Evolutionary conservation across 2,113 vertebrate species (phyloP).

Genomic region (Xenus cinereus): DNA sequence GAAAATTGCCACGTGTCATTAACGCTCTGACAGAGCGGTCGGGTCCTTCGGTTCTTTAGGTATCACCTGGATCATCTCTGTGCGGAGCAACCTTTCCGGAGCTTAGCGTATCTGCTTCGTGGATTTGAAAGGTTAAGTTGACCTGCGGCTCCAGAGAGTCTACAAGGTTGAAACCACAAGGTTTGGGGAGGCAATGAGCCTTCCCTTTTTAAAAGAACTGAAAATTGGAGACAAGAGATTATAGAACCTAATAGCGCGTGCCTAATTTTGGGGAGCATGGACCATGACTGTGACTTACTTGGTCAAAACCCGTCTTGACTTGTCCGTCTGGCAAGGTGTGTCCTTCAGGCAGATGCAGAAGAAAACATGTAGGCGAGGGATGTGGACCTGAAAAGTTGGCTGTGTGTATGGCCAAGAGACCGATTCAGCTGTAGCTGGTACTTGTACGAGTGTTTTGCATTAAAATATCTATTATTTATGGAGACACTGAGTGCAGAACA

Average conservation of each 20-base stretch:
- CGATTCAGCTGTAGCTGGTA: background rate
- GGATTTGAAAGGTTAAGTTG: background rate
- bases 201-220: background rate
- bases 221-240: background rate
- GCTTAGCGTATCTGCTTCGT: background rate
- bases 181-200: background rate
- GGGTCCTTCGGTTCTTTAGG: background rate
- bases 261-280: background rate
- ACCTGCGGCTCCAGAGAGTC: slow-evolving; percentile 37
- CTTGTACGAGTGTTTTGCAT: fast-evolving
- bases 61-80: background rate
- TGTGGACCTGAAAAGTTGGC: background rate
- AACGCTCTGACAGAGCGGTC: fast-evolving
- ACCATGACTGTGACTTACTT: background rate
- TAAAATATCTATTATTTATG: fast-evolving
- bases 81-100: background rate
- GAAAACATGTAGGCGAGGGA: background rate
- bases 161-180: background rate
- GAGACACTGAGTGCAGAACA: fast-evolving
- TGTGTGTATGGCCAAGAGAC: fast-evolving
- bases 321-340: background rate
- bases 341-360: background rate
- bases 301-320: background rate
- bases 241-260: background rate
- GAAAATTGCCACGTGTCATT: background rate